Evolutionary conservation across 2,888 invertebrate genomes (phyloP).

Genomic region (Eurytoma adleriae): DNA sequence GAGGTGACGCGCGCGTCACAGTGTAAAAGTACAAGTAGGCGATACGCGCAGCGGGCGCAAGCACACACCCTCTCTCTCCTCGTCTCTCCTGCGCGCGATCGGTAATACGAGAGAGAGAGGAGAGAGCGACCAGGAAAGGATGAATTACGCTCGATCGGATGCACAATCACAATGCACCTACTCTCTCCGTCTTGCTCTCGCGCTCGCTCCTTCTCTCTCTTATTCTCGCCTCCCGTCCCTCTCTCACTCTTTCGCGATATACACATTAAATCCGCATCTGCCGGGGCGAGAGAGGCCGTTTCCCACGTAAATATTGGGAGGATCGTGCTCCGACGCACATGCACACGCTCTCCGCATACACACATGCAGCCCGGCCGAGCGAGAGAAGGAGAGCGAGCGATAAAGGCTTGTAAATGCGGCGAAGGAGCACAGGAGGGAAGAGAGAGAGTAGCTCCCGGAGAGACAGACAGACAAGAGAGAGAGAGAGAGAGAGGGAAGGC

Average conservation of each 20-base stretch:
- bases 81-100: conserved; percentile 17
- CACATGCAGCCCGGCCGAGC: conserved; percentile 9
- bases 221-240: conserved; percentile 12
- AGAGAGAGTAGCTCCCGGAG: conserved; percentile 7
- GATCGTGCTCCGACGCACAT: conserved; percentile 53
- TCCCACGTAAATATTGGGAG: conserved; percentile 75
- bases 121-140: conserved; percentile 52
- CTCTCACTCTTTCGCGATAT: conserved; percentile 33
- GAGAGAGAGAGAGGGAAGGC: conserved; percentile 6
- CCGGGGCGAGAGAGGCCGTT: conserved; percentile 61
- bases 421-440: conserved; percentile 9
- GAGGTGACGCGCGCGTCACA: conserved; percentile 39
- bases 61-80: conserved; percentile 3
- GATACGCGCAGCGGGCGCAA: conserved; percentile 21
- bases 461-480: conserved; percentile 38
- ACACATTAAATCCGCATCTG: conserved; percentile 50
- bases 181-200: conserved; percentile 35
- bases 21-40: conserved; percentile 49
- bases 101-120: conserved; percentile 8
- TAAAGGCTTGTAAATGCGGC: background rate
- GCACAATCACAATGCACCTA: conserved; percentile 64
- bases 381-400: conserved; percentile 34
- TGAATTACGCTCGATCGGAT: conserved; percentile 64
- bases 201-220: conserved; percentile 30
- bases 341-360: background rate